Percentiles rank a stretch among this genome's conserved stretches.
Evolutionary conservation across 2,113 vertebrate species (phyloP).

Genomic region (Petrocephalus zakoni): DNA sequence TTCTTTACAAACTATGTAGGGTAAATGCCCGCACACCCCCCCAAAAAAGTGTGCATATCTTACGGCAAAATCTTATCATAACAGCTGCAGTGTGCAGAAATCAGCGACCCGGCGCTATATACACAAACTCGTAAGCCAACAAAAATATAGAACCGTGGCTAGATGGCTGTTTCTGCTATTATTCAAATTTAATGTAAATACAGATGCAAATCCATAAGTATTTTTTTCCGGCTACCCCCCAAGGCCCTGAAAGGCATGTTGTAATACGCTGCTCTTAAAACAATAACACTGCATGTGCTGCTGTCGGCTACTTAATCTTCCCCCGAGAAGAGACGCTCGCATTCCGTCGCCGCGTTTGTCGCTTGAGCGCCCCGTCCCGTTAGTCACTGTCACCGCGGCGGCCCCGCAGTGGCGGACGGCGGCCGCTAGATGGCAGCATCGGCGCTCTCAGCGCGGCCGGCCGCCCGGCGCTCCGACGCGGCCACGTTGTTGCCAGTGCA

Average conservation of each 20-base stretch:
- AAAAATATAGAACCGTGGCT: neutral
- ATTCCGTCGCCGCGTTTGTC: neutral
- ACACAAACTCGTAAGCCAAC: neutral
- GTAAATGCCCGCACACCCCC: neutral
- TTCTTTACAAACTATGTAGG: neutral
- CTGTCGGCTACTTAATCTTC: neutral
- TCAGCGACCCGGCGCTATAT: neutral
- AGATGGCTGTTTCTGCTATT: neutral
- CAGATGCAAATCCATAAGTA: neutral
- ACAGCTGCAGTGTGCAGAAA: neutral
- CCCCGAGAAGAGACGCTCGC: neutral
- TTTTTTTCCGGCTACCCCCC: neutral
- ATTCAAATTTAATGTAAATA: neutral
- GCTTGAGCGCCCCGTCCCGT: neutral
- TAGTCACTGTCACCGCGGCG: neutral
- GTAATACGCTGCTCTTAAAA: slow-evolving; percentile 1
- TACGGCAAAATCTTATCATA: neutral
- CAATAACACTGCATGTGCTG: neutral
- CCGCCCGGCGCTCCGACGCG: slow-evolving; percentile 40
- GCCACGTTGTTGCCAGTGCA: slow-evolving; percentile 61
- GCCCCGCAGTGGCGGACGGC: slow-evolving; percentile 23
- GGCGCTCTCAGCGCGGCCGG: slow-evolving; percentile 33
- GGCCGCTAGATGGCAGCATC: slow-evolving; percentile 64
- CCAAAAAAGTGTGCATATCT: neutral
- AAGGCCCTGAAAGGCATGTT: neutral